Conservation (phyloP, 1,140 invertebrate species). For the Bilobella aurantiaca region DNA sequence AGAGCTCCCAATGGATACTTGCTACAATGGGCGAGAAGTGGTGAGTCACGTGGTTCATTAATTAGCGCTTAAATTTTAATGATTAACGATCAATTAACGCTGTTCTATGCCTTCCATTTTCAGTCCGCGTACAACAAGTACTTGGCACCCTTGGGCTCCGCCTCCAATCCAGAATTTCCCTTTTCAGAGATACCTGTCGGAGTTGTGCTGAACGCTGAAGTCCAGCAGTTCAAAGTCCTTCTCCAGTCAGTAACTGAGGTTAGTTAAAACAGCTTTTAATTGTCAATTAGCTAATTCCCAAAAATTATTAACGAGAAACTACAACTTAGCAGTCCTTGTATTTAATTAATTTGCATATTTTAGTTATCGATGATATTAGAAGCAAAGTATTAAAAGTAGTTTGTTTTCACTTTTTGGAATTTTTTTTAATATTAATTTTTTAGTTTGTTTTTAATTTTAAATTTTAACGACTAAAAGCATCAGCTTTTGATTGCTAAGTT, state of each 20-base stretch:
- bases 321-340: neutral
- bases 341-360: too few relatives aligned
- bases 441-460: too few relatives aligned
- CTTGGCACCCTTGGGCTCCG: slow-evolving; percentile 2
- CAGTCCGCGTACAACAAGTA: neutral
- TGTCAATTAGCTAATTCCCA: too few relatives aligned
- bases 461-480: too few relatives aligned
- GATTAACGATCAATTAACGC: too few relatives aligned
- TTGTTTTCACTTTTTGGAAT: too few relatives aligned
- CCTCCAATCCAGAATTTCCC: slow-evolving; percentile 13
- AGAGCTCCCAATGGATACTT: slow-evolving; percentile 9
- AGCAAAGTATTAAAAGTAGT: too few relatives aligned
- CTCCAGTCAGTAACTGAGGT: neutral
- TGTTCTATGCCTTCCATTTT: neutral
- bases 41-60: neutral
- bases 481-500: too few relatives aligned
- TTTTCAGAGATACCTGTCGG: neutral
- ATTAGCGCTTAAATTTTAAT: neutral
- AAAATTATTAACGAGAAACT: neutral
- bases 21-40: slow-evolving; percentile 10
- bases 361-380: too few relatives aligned
- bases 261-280: too few relatives aligned
- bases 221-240: neutral
- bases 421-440: too few relatives aligned
- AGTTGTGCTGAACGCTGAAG: neutral